Evolutionary conservation across 2,797 vertebrate species (phyloP), one percentile per base, ranked within the genome.

Genomic region (Chromobotia macracanthus): DNA sequence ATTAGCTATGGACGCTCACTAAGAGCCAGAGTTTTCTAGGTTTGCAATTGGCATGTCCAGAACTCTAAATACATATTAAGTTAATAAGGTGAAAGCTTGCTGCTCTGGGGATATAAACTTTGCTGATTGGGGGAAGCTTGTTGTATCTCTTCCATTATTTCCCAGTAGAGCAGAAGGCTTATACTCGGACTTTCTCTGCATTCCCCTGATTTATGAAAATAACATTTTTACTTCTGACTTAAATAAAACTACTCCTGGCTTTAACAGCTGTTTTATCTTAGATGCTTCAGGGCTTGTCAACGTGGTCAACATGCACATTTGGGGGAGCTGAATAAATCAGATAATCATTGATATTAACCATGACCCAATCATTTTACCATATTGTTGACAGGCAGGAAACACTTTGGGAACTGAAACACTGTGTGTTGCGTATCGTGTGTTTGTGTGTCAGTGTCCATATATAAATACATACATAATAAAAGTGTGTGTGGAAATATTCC

Each of bases 61-160:
- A 38, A 41, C 31, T 38, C 31, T 19, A 56, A 56, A 9, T 71
- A 55, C 58, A 28, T 25, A 28, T 61, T 61, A 71, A 15, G 12
- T 15, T 41, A 58, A 60, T n/a, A 11, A 28, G 21, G 19, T 60
- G 16, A 60, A 28, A 58, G 16, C 38, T 3, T 46, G 21, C 9
- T 72, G 41, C 21, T 44, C 70, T n/a, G 18, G 53, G 53, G 53
- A 72, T 18, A 72, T 58, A 58, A 60, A 72, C 19, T 4, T 15
- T 72, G 53, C 18, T 46, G 55, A 72, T n/a, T n/a, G 31, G 5
- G 31, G 61, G 38, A 64, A 72, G 55, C 70, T 18, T 72, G 31
- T 18, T 63, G 60, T 38, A 63, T 63, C 35, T 44, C n/a, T 35
- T 25, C 8, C 16, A 18, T 72, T 46, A 46, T 72, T 60, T 58